Percentiles rank a stretch among this genome's conserved stretches.
These are phyloP conservation scores for Neodiprion virginianus DNA, from an alignment of 1,140 invertebrate genomes.

Conservation along the genomic window DNA sequence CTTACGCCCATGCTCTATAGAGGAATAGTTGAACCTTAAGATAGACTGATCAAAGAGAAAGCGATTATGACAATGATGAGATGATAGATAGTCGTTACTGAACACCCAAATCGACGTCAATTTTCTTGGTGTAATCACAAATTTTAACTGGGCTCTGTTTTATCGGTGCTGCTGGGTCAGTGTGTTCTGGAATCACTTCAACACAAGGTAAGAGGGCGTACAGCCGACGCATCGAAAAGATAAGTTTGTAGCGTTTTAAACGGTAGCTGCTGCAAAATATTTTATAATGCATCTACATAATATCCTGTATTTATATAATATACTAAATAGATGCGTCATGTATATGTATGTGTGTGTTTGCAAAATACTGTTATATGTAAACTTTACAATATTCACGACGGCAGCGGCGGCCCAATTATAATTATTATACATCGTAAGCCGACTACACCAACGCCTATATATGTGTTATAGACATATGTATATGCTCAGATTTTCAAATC, in stretches of 20 bases:
- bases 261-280: constrained; percentile 25
- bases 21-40: not conserved
- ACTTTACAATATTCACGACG: constrained; percentile 1
- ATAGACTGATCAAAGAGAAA: constrained; percentile 1
- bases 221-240: constrained; percentile 20
- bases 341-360: constrained; percentile 33
- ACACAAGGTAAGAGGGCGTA: constrained; percentile 86
- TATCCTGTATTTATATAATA: constrained; percentile 1
- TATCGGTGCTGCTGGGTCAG: constrained; percentile 78
- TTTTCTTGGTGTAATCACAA: constrained; percentile 16
- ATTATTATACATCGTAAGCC: not conserved
- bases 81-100: constrained; percentile 1
- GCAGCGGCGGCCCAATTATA: not conserved
- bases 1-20: constrained; percentile 1
- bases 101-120: constrained; percentile 39
- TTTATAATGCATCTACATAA: not conserved
- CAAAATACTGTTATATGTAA: constrained; percentile 29
- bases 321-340: constrained; percentile 17
- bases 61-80: not conserved
- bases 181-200: constrained; percentile 98
- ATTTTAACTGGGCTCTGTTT: constrained; percentile 65
- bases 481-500: constrained; percentile 20
- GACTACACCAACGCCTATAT: constrained; percentile 9
- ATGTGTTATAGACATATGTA: not conserved
- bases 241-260: constrained; percentile 20